Evolutionary conservation across 2,113 vertebrate genomes (phyloP).

Genomic region (Herpailurus yagouaroundi): DNA sequence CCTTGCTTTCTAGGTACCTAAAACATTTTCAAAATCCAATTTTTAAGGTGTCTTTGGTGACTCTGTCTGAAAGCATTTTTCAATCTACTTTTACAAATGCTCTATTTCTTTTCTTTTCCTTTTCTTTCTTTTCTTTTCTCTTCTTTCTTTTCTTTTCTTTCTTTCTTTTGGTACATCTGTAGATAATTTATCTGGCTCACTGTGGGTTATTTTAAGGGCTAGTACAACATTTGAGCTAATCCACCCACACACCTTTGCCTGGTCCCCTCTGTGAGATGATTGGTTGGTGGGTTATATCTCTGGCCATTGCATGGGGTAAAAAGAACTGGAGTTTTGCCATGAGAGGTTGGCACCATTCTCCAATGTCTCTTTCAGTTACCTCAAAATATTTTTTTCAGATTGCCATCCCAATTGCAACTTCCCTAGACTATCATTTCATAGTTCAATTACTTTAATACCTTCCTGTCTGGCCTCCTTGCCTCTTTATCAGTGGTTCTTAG

Average conservation of each 20-base stretch:
- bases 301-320: neutral
- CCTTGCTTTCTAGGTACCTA: neutral
- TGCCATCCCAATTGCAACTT: neutral
- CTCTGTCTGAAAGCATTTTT: constrained; percentile 2
- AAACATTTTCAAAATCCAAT: neutral
- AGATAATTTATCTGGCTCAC: neutral
- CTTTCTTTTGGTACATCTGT: neutral
- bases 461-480: neutral
- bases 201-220: neutral
- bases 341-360: neutral
- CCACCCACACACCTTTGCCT: neutral
- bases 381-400: constrained; percentile 13
- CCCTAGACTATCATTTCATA: neutral
- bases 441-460: neutral
- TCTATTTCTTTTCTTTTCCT: neutral
- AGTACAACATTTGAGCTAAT: neutral
- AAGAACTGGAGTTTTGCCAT: neutral
- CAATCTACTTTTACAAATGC: neutral
- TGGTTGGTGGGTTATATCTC: neutral
- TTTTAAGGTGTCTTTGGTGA: neutral
- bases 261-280: neutral
- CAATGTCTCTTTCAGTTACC: neutral
- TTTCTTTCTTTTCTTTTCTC: neutral
- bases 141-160: neutral
- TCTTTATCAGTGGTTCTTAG: constrained; percentile 17